Base-by-base conservation (phyloP, 2,888 invertebrate species). In the Diaprepes abbreviatus region DNA sequence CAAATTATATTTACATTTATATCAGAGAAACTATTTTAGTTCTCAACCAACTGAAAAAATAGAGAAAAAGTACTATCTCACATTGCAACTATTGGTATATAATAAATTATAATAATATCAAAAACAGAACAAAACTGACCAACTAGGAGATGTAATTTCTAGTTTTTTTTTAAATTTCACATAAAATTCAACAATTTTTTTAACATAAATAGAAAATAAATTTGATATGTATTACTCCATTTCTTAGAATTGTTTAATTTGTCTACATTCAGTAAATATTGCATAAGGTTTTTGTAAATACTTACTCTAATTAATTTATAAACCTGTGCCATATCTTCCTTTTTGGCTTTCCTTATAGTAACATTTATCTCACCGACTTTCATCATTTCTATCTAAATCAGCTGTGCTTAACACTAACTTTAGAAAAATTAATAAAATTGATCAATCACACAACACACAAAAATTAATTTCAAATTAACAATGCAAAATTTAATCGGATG, bases 271-370 rank as follows among this genome's bases (percentile, higher is more conserved):
- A 24, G 9, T 43, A 19, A 43, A 43, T 43, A 21, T 17, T 40
- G 19, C 19, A 43, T 43, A 38, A 38, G 14, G 3, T 16, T 38
- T 16, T 38, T 38, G 14, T 7, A 16, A 31, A 50, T 9, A 40
- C 68, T 52, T 76, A 79, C 89, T 86, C 88, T 88, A 70, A 89
- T 88, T 84, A 89, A 85, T 74, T 84, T 83, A 57, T 85, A 85
- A 1, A 89, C 87, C 38, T 85, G 84, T 1, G 74, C 52, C 88
- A 89, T 88, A 73, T 89, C 89, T 57, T 87, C 85, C 69, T 81
- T 85, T 70, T 78, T 83, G 3, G 89, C 88, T 65, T 82, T 79
- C 58, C 89, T 83, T 52, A 89, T 82, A 19, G 78, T 77, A 17
- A 79, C 76, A 71, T 76, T 77, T 50, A 77, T 70, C 70, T 77